These are phyloP conservation scores for Vombatus ursinus DNA, from an alignment of 2,113 vertebrate genomes.

Conservation along the genomic window DNA sequence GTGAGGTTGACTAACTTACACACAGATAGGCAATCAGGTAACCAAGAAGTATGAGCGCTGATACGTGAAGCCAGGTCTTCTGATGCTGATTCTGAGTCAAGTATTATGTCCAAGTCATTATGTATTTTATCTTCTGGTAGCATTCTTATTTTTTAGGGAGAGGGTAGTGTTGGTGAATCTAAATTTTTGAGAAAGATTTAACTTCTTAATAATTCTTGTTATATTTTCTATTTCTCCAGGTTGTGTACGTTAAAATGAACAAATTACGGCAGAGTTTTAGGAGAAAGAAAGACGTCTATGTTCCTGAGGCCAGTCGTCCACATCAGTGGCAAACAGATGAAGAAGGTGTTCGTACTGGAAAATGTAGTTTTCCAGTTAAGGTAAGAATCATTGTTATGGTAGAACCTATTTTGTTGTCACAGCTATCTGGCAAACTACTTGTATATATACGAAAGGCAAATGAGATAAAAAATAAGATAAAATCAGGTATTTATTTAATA, in stretches of 20 bases:
- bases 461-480: constrained; percentile 48
- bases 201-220: constrained; percentile 39
- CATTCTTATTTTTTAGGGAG: neutral
- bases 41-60: neutral
- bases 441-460: constrained; percentile 18
- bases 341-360: constrained; percentile 96
- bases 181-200: constrained; percentile 45
- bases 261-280: constrained; percentile 99
- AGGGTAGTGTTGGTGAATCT: constrained; percentile 30
- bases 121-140: neutral
- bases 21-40: neutral
- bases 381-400: constrained; percentile 82
- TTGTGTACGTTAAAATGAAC: constrained; percentile 93
- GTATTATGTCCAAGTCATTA: neutral
- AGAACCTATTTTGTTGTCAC: neutral
- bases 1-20: neutral
- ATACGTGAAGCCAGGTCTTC: neutral
- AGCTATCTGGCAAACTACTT: neutral
- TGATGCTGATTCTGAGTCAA: neutral
- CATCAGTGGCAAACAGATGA: constrained; percentile 99
- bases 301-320: constrained; percentile 98
- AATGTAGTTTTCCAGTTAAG: constrained; percentile 99
- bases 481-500: constrained; percentile 28
- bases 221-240: constrained; percentile 73
- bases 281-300: constrained; percentile 99